phyloP scores from a whole-genome alignment of 2,888 invertebrate species.

The Sphecodes monilicornis region DNA sequence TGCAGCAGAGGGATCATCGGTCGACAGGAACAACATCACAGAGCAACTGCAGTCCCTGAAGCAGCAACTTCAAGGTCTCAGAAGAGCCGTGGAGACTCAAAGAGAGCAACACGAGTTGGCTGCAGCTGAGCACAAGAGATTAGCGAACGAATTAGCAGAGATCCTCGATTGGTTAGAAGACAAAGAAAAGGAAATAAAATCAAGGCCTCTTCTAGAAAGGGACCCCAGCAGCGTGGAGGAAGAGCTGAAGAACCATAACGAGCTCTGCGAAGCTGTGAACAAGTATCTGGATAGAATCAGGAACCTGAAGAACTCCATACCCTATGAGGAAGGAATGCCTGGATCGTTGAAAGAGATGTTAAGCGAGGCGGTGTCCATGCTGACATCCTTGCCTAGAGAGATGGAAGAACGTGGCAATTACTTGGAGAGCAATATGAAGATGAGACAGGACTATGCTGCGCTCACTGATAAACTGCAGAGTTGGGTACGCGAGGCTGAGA shows the following conservation, averaged over 20 bases:
- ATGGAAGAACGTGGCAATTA: constrained; percentile 93
- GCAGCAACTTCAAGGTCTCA: constrained; percentile 91
- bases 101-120: constrained; percentile 95
- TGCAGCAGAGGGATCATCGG: constrained; percentile 94
- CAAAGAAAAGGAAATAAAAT: constrained; percentile 92
- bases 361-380: constrained; percentile 92
- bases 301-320: constrained; percentile 89
- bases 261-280: constrained; percentile 89
- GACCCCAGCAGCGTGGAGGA: constrained; percentile 92
- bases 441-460: constrained; percentile 91
- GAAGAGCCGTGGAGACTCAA: constrained; percentile 93
- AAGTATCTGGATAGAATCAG: constrained; percentile 89
- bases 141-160: constrained; percentile 92
- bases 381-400: constrained; percentile 92
- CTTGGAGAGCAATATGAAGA: constrained; percentile 90
- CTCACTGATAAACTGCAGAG: constrained; percentile 91
- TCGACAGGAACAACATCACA: constrained; percentile 94
- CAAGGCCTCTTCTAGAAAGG: constrained; percentile 92
- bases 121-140: constrained; percentile 94
- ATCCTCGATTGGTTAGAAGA: constrained; percentile 93
- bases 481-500: constrained; percentile 94
- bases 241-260: constrained; percentile 91
- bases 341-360: constrained; percentile 93
- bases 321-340: constrained; percentile 92
- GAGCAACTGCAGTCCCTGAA: constrained; percentile 94